Conservation (phyloP, 1,140 invertebrate species). For the Hestina assimilis region DNA sequence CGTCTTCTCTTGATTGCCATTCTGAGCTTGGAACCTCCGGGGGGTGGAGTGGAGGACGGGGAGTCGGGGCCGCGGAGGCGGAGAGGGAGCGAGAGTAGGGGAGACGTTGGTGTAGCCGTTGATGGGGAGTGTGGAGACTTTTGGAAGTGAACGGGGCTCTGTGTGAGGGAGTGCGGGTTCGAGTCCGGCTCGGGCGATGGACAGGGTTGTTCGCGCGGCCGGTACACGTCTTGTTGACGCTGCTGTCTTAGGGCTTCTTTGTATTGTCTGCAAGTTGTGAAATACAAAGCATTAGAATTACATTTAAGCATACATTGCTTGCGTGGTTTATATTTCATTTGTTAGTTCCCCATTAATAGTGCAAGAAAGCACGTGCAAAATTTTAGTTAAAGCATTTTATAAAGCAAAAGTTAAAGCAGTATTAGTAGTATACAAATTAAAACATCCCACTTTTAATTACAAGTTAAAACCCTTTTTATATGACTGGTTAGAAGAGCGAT, state of each 20-base stretch:
- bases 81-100: slow-evolving; percentile 61
- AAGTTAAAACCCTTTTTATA: background rate
- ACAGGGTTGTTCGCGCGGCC: slow-evolving; percentile 78
- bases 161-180: slow-evolving; percentile 57
- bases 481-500: background rate
- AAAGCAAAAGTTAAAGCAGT: background rate
- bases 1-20: slow-evolving; percentile 56
- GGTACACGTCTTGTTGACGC: slow-evolving; percentile 88
- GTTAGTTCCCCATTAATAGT: background rate
- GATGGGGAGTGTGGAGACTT: slow-evolving; percentile 68
- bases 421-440: background rate
- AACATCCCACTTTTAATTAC: background rate
- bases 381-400: slow-evolving; percentile 4
- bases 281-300: slow-evolving; percentile 23
- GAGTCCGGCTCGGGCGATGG: slow-evolving; percentile 71
- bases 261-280: slow-evolving; percentile 83
- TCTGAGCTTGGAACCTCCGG: slow-evolving; percentile 59
- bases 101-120: slow-evolving; percentile 73
- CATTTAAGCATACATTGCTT: background rate
- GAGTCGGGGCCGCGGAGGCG: slow-evolving; percentile 64
- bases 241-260: slow-evolving; percentile 92
- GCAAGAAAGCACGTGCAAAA: background rate
- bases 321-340: background rate
- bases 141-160: slow-evolving; percentile 59
- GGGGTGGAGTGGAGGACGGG: slow-evolving; percentile 69